These are phyloP conservation scores for Calyptommatus sinebrachiatus DNA, from an alignment of 2,113 vertebrate genomes.

Conservation along the genomic window DNA sequence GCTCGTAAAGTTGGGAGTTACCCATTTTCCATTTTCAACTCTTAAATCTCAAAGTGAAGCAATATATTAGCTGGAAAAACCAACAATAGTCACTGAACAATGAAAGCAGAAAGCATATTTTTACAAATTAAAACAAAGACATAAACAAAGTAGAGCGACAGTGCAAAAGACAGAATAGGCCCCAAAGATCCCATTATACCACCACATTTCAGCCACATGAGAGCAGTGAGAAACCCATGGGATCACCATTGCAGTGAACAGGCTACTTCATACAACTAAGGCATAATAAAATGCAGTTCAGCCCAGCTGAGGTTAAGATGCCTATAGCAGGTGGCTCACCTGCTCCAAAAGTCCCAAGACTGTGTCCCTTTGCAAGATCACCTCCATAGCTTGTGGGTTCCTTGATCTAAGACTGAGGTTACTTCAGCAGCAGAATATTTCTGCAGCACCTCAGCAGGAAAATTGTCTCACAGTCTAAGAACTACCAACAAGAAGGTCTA, in stretches of 20 bases:
- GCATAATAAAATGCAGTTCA: not conserved
- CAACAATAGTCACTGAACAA: not conserved
- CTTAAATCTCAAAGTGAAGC: not conserved
- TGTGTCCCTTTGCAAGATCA: too few relatives aligned
- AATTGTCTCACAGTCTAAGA: too few relatives aligned
- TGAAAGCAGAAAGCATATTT: not conserved
- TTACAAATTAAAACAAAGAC: not conserved
- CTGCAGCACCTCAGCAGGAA: too few relatives aligned
- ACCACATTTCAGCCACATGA: not conserved
- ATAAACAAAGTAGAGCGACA: not conserved
- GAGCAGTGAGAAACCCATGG: not conserved
- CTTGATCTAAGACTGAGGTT: too few relatives aligned
- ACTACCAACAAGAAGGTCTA: too few relatives aligned
- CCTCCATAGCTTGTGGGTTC: too few relatives aligned
- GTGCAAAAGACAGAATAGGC: not conserved
- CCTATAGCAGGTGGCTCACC: too few relatives aligned
- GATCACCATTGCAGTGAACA: not conserved
- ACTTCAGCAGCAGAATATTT: too few relatives aligned
- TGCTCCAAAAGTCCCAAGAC: too few relatives aligned
- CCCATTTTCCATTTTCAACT: not conserved
- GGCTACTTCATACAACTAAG: not conserved
- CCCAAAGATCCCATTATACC: not conserved
- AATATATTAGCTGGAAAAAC: not conserved
- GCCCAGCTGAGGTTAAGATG: too few relatives aligned
- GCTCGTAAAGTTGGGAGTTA: too few relatives aligned